Conservation (phyloP, 37 sponge, comb jelly and placozoan species). For the Eunapius fragilis region DNA sequence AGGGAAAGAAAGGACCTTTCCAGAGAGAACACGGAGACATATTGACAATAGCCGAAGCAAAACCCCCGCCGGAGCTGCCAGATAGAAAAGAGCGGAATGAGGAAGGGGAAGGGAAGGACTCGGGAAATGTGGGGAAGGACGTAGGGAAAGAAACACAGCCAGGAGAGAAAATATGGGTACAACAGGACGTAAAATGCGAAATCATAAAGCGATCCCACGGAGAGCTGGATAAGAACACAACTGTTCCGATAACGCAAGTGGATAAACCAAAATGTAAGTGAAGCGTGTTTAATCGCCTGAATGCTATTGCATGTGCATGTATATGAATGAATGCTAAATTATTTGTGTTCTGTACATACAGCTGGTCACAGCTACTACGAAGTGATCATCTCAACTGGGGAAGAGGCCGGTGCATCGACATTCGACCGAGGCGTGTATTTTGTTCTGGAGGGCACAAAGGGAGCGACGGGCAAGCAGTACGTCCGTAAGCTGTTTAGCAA, state of each 20-base stretch:
- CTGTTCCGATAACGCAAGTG: background rate
- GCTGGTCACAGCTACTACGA: conserved; percentile 16
- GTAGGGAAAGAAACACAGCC: background rate
- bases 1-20: background rate
- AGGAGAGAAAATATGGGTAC: background rate
- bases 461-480: background rate
- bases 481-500: background rate
- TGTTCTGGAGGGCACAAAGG: background rate
- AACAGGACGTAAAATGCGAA: background rate
- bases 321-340: too few species aligned
- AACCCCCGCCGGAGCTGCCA: background rate
- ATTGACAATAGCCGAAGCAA: background rate
- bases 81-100: background rate
- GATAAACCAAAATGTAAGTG: background rate
- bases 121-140: background rate
- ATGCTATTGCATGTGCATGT: too few species aligned
- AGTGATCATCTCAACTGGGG: conserved; percentile 1
- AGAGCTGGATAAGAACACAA: background rate
- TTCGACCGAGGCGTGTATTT: background rate
- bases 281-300: too few species aligned
- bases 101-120: background rate
- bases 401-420: background rate
- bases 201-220: background rate
- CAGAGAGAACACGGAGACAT: background rate
- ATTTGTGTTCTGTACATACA: background rate